A percentile compares a stretch with the other conserved stretches of the same genome.
Evolutionary conservation across 2,113 vertebrate species (phyloP).

Genomic region (Tragulus kanchil): DNA sequence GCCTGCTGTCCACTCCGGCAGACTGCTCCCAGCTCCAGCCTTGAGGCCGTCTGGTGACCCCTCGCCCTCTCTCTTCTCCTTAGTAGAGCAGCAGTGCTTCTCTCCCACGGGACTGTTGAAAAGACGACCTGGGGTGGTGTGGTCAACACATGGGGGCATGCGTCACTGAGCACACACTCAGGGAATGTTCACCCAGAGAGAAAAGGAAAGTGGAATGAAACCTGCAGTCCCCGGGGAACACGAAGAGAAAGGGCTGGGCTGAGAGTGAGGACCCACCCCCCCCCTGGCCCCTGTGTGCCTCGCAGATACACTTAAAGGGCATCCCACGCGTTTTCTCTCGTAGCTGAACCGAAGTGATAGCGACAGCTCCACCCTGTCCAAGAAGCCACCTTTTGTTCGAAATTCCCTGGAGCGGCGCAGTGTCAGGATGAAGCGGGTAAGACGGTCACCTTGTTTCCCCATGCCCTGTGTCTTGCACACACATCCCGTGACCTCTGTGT

Average conservation of each 20-base stretch:
- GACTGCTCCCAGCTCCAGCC: not conserved
- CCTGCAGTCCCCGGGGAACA: not conserved
- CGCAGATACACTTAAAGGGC: not conserved
- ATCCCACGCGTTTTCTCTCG: not conserved
- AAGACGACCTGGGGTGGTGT: accelerated
- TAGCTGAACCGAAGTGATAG: conserved; percentile 99
- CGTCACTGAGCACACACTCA: accelerated
- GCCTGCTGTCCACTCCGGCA: not conserved
- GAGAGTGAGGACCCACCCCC: too few species aligned
- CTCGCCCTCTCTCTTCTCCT: not conserved
- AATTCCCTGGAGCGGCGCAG: conserved; percentile 97
- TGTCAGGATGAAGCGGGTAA: conserved; percentile 97
- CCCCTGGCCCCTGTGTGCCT: not conserved
- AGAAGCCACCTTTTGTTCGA: conserved; percentile 96
- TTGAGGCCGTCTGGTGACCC: not conserved
- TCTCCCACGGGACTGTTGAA: accelerated
- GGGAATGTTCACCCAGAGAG: not conserved
- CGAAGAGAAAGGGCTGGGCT: not conserved
- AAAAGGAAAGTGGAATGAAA: not conserved
- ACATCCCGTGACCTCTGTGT: accelerated
- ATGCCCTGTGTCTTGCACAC: not conserved
- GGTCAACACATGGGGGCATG: accelerated
- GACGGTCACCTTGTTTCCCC: not conserved
- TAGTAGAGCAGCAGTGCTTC: not conserved
- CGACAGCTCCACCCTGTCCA: conserved; percentile 98